Base-by-base conservation (phyloP, 1,140 invertebrate species). In the Drosophila repleta region DNA sequence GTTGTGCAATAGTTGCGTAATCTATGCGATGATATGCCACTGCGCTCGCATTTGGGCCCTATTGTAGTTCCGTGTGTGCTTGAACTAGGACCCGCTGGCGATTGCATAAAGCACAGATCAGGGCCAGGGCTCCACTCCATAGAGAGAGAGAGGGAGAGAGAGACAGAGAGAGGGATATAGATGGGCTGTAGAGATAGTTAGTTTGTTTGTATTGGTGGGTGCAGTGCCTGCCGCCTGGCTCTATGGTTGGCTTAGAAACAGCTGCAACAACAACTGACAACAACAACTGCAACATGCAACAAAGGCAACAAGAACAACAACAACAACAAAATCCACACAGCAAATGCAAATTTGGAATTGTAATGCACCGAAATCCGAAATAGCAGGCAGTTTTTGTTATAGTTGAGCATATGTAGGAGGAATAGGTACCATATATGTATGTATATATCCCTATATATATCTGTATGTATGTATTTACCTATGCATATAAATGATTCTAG, bases 1-100 rank as follows among this genome's bases (percentile, higher is more conserved):
- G n/a, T 43, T 43, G 15, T 37, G 72, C 67, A 81, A 87, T 87
- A 88, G 83, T 87, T 87, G 83, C 83, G 84, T 88, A 87, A 87
- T 87, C 83, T 82, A 83, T 79, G 82, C 75, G 80, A 84, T 83
- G 80, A 84, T 84, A 79, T 84, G 72, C 76, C 60, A 76, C 73
- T 57, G 64, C 56, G 64, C 56, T 74, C 64, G 52, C 63, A 69
- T 74, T 74, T 58, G 63, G 65, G 18, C 8, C 32, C 79, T 61
- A 71, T 82, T 83, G 71, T 83, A 75, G 51, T 61, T 63, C 21
- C 58, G 55, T 61, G 24, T 56, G 41, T 55, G 64, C 55, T 57
- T 58, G 66, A 74, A 70, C 72, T 74, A 45, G 55, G 66, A 74
- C 57, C 72, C 60, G 45, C 55, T 32, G 49, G 48, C 56, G 68